These are phyloP conservation scores for Acheta domesticus DNA, from an alignment of 2,888 invertebrate genomes.

Conservation along the genomic window DNA sequence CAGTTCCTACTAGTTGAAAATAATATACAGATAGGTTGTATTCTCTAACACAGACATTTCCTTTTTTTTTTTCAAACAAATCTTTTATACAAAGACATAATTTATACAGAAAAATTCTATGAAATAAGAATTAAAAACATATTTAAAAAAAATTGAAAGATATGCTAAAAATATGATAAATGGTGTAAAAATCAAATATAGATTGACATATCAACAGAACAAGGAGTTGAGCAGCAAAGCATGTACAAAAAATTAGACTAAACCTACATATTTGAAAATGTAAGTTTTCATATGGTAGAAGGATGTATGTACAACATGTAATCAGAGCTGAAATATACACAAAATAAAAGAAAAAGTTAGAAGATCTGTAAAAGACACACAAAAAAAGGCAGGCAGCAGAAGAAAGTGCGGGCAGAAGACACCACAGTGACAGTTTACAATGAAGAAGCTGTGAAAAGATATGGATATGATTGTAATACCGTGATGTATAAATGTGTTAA, in stretches of 20 bases:
- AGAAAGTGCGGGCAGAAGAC: slow-evolving; percentile 25
- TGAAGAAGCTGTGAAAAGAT: slow-evolving; percentile 29
- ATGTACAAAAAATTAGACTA: not conserved
- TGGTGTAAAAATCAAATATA: too few relatives aligned
- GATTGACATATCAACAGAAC: not conserved
- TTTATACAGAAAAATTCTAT: too few relatives aligned
- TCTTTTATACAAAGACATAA: too few relatives aligned
- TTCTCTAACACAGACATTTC: too few relatives aligned
- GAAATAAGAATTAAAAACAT: too few relatives aligned
- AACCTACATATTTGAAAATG: not conserved
- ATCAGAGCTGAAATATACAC: slow-evolving; percentile 20
- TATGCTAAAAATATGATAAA: too few relatives aligned
- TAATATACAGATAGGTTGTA: too few relatives aligned
- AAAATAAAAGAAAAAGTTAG: slow-evolving; percentile 21
- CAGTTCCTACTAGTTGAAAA: too few relatives aligned
- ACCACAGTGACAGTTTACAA: slow-evolving; percentile 24
- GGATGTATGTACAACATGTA: not conserved
- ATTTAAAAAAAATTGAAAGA: too few relatives aligned
- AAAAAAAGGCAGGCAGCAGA: slow-evolving; percentile 27
- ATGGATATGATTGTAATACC: slow-evolving; percentile 23
- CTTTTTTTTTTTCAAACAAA: too few relatives aligned
- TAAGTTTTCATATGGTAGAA: not conserved
- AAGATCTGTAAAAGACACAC: slow-evolving; percentile 25
- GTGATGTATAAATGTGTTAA: slow-evolving; percentile 27
- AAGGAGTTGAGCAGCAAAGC: not conserved